Percentiles rank a stretch among this genome's conserved stretches.
Evolutionary conservation across 1,140 invertebrate genomes (phyloP).

Genomic region (Drosophila sturtevanti): DNA sequence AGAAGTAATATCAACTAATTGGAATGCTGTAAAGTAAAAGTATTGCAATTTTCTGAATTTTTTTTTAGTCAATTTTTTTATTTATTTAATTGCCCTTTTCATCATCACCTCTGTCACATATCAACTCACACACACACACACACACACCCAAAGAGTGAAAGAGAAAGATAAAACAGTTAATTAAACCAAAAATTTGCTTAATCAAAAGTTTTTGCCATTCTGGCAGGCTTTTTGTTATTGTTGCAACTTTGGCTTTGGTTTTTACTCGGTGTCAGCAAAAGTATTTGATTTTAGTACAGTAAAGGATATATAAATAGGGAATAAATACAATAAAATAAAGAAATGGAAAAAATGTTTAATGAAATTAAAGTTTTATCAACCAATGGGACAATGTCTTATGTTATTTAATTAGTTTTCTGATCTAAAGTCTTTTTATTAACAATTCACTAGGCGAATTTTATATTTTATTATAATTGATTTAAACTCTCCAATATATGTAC

Average conservation of each 20-base stretch:
- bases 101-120: not conserved
- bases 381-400: not conserved
- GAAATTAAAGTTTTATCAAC: not conserved
- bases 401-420: too few species aligned
- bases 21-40: not conserved
- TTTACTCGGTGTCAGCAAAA: constrained; percentile 31
- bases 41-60: not conserved
- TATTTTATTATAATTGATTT: too few species aligned
- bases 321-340: not conserved
- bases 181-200: constrained; percentile 53
- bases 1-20: constrained; percentile 37
- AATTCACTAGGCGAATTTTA: too few species aligned
- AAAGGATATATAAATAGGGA: constrained; percentile 15
- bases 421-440: too few species aligned
- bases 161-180: constrained; percentile 48
- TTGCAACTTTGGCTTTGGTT: constrained; percentile 25
- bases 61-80: not conserved
- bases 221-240: constrained; percentile 19
- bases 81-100: not conserved
- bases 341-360: not conserved
- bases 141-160: not conserved
- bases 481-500: too few species aligned
- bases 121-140: not conserved
- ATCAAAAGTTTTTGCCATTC: constrained; percentile 42
- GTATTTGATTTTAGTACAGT: constrained; percentile 38